Conservation (phyloP, 2,113 vertebrate genomes). For the Galeopterus variegatus region DNA sequence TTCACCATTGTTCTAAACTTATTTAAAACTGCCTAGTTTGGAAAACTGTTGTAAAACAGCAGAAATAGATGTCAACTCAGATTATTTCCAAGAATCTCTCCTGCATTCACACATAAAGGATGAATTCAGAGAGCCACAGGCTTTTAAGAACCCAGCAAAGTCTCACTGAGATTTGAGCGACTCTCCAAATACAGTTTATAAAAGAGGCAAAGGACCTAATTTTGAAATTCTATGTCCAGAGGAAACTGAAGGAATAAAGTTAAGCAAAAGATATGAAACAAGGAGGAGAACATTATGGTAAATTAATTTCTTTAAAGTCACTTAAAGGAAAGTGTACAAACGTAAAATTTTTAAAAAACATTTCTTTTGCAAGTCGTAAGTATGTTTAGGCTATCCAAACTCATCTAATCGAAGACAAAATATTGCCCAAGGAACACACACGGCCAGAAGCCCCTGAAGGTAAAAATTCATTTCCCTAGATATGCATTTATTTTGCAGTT, state of each 20-base stretch:
- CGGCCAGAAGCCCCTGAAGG: not conserved
- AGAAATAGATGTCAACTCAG: not conserved
- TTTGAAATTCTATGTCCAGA: constrained; percentile 51
- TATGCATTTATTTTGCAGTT: constrained; percentile 25
- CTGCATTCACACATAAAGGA: not conserved
- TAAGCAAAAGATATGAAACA: constrained; percentile 28
- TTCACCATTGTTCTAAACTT: constrained; percentile 25
- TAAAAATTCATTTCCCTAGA: constrained; percentile 51
- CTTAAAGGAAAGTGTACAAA: constrained; percentile 44
- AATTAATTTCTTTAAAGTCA: constrained; percentile 46
- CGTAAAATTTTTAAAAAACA: constrained; percentile 10
- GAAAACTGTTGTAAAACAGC: constrained; percentile 35
- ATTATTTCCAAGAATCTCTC: constrained; percentile 6
- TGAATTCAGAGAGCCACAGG: not conserved
- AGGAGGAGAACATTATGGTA: not conserved
- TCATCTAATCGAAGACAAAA: constrained; percentile 39
- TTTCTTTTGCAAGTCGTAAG: constrained; percentile 1
- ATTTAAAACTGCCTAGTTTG: constrained; percentile 30
- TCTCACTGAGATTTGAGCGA: not conserved
- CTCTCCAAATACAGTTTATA: not conserved
- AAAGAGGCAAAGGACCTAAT: constrained; percentile 26
- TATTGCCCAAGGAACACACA: not conserved
- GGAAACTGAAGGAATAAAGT: constrained; percentile 60
- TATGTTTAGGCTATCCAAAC: not conserved
- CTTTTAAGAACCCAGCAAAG: constrained; percentile 33